These are phyloP conservation scores for Phycodurus eques DNA, from an alignment of 2,113 vertebrate genomes.

Conservation along the genomic window DNA sequence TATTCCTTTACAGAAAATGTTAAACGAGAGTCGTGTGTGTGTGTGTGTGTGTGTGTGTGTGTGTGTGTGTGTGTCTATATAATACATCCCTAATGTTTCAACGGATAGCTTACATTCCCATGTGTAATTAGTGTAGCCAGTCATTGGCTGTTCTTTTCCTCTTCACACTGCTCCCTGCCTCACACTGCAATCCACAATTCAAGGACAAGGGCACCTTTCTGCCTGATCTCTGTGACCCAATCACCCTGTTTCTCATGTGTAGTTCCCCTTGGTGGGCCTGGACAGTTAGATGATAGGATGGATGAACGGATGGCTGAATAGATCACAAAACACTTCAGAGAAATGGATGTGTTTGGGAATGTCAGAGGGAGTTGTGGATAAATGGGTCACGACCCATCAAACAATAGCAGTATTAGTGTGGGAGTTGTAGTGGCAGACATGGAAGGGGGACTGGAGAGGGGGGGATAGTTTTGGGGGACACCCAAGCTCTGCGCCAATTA, in stretches of 20 bases:
- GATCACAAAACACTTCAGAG: slow-evolving; percentile 60
- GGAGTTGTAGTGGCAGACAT: slow-evolving; percentile 49
- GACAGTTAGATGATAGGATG: slow-evolving; percentile 75
- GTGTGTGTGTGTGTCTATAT: too few relatives aligned
- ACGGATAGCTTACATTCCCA: not conserved
- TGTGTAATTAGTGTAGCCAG: not conserved
- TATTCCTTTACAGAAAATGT: not conserved
- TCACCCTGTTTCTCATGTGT: slow-evolving; percentile 83
- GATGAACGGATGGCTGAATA: slow-evolving; percentile 59
- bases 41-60: not conserved
- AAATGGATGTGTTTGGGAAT: slow-evolving; percentile 62
- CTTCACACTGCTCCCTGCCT: slow-evolving; percentile 14
- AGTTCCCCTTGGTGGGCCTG: slow-evolving; percentile 79
- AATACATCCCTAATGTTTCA: not conserved
- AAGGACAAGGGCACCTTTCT: slow-evolving; percentile 70
- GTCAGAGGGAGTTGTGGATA: slow-evolving; percentile 44
- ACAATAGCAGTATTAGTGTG: slow-evolving; percentile 63
- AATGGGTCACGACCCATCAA: slow-evolving; percentile 69
- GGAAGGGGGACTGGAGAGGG: slow-evolving; percentile 11
- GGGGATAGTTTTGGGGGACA: slow-evolving; percentile 15
- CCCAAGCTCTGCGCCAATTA: slow-evolving; percentile 57
- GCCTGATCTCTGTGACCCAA: slow-evolving; percentile 71
- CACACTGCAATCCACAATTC: slow-evolving; percentile 33
- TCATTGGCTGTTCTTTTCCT: slow-evolving; percentile 8
- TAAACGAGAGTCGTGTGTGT: not conserved